These are phyloP conservation scores for Amyelois transitella DNA, from an alignment of 1,140 invertebrate species.

Conservation along the genomic window DNA sequence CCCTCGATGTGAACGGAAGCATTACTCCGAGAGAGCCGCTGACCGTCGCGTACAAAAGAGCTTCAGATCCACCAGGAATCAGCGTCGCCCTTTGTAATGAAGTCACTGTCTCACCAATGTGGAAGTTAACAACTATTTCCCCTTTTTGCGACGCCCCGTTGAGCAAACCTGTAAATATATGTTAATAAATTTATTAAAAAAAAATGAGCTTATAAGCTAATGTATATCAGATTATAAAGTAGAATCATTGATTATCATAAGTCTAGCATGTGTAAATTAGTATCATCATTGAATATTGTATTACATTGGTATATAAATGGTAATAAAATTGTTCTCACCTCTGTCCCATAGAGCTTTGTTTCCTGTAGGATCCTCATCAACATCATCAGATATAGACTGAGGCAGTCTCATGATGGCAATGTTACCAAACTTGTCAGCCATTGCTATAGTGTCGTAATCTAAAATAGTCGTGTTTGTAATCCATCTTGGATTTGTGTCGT, in stretches of 20 bases:
- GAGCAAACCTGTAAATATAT: constrained; percentile 78
- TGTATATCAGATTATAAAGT: constrained; percentile 39
- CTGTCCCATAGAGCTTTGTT: constrained; percentile 99
- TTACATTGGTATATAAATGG: not conserved
- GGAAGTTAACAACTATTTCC: constrained; percentile 93
- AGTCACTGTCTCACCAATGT: constrained; percentile 95
- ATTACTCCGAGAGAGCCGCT: constrained; percentile 97
- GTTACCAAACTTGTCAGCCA: constrained; percentile 99
- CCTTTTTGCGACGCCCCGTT: constrained; percentile 99
- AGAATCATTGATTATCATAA: constrained; percentile 69
- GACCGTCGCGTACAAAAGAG: constrained; percentile 95
- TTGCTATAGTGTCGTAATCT: constrained; percentile 97
- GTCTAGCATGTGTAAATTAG: constrained; percentile 70
- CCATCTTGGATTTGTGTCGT: constrained; percentile 98
- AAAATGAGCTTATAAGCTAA: not conserved
- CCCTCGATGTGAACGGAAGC: constrained; percentile 97
- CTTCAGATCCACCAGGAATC: constrained; percentile 97
- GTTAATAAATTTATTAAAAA: not conserved
- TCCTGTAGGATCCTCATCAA: constrained; percentile 99
- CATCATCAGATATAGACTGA: constrained; percentile 94
- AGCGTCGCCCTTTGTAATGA: constrained; percentile 95
- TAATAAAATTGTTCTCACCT: constrained; percentile 62
- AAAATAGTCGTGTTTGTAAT: constrained; percentile 94
- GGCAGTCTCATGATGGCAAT: constrained; percentile 93
- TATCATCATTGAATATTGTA: constrained; percentile 46